A percentile compares a stretch with the other conserved stretches of the same genome.
These are phyloP conservation scores for Campopleginae sp. DNA, from an alignment of 2,888 invertebrate species.

Conservation along the genomic window DNA sequence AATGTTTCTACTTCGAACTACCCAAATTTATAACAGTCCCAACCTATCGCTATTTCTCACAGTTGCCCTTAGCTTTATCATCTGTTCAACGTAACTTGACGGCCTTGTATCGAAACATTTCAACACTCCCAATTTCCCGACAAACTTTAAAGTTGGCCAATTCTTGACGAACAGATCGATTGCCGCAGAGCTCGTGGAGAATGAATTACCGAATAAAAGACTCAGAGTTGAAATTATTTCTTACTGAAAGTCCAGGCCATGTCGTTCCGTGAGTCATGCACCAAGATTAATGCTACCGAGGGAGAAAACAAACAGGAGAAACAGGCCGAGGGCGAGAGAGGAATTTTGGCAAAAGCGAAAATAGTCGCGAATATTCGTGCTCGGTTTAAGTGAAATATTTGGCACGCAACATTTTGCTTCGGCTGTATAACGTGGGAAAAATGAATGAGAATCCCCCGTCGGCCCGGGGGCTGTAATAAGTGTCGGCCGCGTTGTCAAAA, in stretches of 20 bases:
- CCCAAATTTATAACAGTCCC: slow-evolving; percentile 42
- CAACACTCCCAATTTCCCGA: slow-evolving; percentile 12
- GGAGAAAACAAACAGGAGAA: background rate
- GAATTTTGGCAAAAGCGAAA: slow-evolving; percentile 49
- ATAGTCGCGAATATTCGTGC: slow-evolving; percentile 31
- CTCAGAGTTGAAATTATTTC: background rate
- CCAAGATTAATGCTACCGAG: slow-evolving; percentile 41
- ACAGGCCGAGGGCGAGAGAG: background rate
- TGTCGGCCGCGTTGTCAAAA: slow-evolving; percentile 55
- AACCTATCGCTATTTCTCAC: background rate
- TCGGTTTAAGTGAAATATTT: slow-evolving; percentile 63
- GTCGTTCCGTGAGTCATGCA: slow-evolving; percentile 33
- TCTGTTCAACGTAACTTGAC: background rate
- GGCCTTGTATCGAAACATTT: slow-evolving; percentile 32
- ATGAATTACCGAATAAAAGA: slow-evolving; percentile 1
- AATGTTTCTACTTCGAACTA: slow-evolving; percentile 25
- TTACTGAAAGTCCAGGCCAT: slow-evolving; percentile 21
- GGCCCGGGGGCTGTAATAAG: slow-evolving; percentile 58
- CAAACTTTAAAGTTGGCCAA: slow-evolving; percentile 37
- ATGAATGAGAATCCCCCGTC: slow-evolving; percentile 40
- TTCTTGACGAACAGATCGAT: slow-evolving; percentile 20
- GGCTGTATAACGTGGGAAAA: slow-evolving; percentile 22
- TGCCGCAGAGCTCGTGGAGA: background rate
- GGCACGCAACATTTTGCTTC: slow-evolving; percentile 58
- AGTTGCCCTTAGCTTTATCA: slow-evolving; percentile 1